Conservation (phyloP, 2,888 invertebrate genomes). For the Mythimna impura region DNA sequence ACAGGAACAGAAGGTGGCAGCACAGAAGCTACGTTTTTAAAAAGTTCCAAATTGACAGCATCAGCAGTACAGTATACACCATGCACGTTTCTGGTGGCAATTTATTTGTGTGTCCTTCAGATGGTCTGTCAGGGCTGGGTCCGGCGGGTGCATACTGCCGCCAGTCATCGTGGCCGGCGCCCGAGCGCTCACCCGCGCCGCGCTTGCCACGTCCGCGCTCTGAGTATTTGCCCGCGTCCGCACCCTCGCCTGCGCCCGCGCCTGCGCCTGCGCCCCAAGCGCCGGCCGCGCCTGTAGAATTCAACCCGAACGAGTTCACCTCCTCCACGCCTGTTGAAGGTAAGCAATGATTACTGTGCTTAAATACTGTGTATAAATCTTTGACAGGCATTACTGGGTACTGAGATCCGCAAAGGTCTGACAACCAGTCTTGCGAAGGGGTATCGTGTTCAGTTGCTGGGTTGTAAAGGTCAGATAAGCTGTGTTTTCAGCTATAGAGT, state of each 20-base stretch:
- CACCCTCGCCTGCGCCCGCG: slow-evolving; percentile 60
- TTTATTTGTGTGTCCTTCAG: slow-evolving; percentile 33
- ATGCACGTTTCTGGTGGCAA: neutral
- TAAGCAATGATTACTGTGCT: slow-evolving; percentile 26
- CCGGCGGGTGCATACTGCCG: slow-evolving; percentile 79
- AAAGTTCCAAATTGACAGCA: neutral
- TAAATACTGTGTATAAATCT: too few relatives aligned
- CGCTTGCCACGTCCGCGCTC: slow-evolving; percentile 73
- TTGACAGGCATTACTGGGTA: neutral
- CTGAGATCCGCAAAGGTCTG: neutral
- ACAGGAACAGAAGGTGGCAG: too few relatives aligned
- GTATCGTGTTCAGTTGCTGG: neutral
- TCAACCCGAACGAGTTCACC: slow-evolving; percentile 49
- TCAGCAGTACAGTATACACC: neutral
- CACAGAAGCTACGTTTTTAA: too few relatives aligned
- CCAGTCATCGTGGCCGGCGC: slow-evolving; percentile 84
- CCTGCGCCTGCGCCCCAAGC: slow-evolving; percentile 60
- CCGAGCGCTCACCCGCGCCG: slow-evolving; percentile 70
- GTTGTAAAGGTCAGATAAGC: neutral
- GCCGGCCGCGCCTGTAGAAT: slow-evolving; percentile 26
- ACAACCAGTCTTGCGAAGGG: neutral
- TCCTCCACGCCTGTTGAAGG: slow-evolving; percentile 66
- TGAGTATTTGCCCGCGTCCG: slow-evolving; percentile 60
- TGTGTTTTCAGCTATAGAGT: neutral
- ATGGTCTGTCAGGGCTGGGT: slow-evolving; percentile 70